A percentile compares a stretch with the other conserved stretches of the same genome.
Evolutionary conservation across 1,140 invertebrate genomes (phyloP).

Genomic region (Papilio polytes): DNA sequence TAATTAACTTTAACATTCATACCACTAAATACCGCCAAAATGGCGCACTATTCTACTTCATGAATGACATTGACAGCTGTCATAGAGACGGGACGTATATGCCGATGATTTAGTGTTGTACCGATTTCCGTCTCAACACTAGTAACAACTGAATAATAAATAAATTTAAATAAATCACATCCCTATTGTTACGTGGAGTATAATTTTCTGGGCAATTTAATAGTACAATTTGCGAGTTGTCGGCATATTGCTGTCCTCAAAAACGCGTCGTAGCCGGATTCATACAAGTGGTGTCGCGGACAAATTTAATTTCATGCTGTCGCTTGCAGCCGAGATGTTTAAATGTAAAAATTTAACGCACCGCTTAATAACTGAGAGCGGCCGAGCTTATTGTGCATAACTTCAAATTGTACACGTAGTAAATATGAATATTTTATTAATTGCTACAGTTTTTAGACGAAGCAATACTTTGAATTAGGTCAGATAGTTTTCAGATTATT

Average conservation of each 20-base stretch:
- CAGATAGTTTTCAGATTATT: no score
- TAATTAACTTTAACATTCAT: no score
- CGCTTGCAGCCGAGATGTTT: slow-evolving; percentile 2
- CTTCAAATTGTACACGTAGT: neutral
- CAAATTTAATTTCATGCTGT: slow-evolving; percentile 21
- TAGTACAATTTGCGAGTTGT: neutral
- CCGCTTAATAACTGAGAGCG: slow-evolving; percentile 4
- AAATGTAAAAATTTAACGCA: slow-evolving; percentile 21
- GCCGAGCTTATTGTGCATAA: neutral
- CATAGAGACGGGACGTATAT: no score
- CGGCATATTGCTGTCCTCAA: slow-evolving; percentile 8
- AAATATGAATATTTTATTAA: neutral
- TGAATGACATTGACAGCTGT: no score
- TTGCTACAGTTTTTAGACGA: no score
- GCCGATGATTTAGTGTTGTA: no score
- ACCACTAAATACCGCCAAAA: no score
- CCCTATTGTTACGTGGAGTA: neutral
- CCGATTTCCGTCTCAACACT: no score
- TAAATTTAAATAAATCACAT: neutral
- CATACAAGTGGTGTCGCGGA: slow-evolving; percentile 2
- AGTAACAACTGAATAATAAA: neutral
- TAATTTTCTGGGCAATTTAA: slow-evolving; percentile 2
- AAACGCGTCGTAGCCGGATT: neutral
- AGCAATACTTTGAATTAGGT: no score
- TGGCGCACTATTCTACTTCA: no score